phyloP scores from a whole-genome alignment of 2,888 invertebrate species.

The Erebia ligea region DNA sequence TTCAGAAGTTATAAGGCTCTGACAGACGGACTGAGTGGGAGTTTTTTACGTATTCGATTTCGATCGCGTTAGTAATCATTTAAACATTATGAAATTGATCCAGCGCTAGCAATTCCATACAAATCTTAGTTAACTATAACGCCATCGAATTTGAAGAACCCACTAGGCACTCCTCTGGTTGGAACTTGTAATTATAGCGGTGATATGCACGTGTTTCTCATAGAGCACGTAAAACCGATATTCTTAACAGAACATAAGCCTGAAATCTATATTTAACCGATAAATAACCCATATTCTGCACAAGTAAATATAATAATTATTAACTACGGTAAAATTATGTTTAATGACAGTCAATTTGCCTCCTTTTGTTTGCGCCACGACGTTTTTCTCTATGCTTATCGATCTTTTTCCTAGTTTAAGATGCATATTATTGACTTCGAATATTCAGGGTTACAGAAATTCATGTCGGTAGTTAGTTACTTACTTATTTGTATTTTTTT shows the following conservation, averaged over 20 bases:
- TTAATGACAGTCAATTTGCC: conserved; percentile 17
- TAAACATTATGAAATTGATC: too few relatives aligned
- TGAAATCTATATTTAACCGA: conserved; percentile 8
- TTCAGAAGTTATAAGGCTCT: too few relatives aligned
- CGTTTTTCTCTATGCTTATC: conserved; percentile 1
- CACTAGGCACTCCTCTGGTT: too few relatives aligned
- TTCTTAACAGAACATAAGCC: background rate
- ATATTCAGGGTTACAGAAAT: background rate
- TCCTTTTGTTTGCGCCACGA: conserved; percentile 5
- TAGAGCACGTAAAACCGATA: background rate
- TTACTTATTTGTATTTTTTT: background rate
- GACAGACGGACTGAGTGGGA: too few relatives aligned
- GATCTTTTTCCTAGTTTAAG: background rate
- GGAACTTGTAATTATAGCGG: too few relatives aligned
- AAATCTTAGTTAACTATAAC: too few relatives aligned
- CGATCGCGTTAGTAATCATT: too few relatives aligned
- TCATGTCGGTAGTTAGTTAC: background rate
- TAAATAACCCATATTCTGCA: conserved; percentile 1
- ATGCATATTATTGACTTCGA: background rate
- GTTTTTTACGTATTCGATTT: too few relatives aligned
- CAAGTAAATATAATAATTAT: background rate
- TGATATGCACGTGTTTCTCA: too few relatives aligned
- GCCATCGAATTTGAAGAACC: too few relatives aligned
- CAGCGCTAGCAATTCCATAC: too few relatives aligned
- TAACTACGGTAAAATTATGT: conserved; percentile 8